These are phyloP conservation scores for Xylota sylvarum DNA, from an alignment of 2,888 invertebrate species.

Conservation along the genomic window DNA sequence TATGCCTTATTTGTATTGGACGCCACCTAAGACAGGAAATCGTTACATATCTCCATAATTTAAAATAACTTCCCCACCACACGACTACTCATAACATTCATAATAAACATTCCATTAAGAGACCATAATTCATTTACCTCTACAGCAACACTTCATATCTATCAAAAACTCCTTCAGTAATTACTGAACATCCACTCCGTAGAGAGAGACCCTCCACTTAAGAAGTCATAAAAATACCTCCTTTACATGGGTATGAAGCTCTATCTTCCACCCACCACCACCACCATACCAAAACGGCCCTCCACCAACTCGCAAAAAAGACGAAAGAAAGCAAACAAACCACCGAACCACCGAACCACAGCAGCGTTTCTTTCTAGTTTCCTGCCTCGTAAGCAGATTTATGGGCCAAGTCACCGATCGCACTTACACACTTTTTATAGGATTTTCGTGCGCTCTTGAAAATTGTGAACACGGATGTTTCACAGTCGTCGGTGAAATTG, in stretches of 20 bases:
- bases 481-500: conserved; percentile 65
- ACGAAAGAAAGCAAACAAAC: too few relatives aligned
- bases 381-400: conserved; percentile 60
- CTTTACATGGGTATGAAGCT: conserved; percentile 30
- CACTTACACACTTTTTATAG: conserved; percentile 77
- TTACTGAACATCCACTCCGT: conserved; percentile 35
- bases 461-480: conserved; percentile 63
- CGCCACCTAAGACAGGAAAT: too few relatives aligned
- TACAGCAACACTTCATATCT: conserved; percentile 37
- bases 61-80: too few relatives aligned
- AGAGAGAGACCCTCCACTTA: conserved; percentile 53
- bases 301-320: neutral
- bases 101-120: conserved; percentile 52
- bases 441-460: conserved; percentile 72
- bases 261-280: neutral
- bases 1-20: too few relatives aligned
- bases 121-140: conserved; percentile 46
- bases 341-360: too few relatives aligned
- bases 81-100: conserved; percentile 29
- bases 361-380: conserved; percentile 26
- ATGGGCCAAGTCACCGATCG: conserved; percentile 72
- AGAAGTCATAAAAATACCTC: conserved; percentile 53
- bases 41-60: too few relatives aligned
- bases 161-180: conserved; percentile 54
- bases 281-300: too few relatives aligned